A percentile compares a stretch with the other conserved stretches of the same genome.
Evolutionary conservation across 1,140 invertebrate species (phyloP).

Genomic region (Drosophila lacteicornis): DNA sequence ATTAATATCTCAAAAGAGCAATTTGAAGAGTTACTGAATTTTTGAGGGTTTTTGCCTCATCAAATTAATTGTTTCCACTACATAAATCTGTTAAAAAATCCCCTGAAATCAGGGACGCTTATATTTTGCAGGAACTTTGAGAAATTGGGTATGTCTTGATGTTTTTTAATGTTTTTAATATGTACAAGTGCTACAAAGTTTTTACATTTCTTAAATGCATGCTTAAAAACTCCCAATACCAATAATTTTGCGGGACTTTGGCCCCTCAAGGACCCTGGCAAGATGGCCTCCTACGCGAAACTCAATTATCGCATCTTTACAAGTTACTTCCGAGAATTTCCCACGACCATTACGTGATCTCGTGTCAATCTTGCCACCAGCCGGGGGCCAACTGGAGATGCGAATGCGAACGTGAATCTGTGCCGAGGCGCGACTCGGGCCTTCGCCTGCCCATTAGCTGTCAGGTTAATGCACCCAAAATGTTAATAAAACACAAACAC

Average conservation of each 20-base stretch:
- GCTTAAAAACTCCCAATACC: slow-evolving; percentile 5
- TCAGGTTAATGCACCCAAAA: slow-evolving; percentile 80
- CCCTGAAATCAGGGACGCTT: too few relatives aligned
- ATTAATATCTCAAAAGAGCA: too few relatives aligned
- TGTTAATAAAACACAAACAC: slow-evolving; percentile 73
- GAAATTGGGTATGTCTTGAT: neutral
- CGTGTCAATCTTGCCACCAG: slow-evolving; percentile 34
- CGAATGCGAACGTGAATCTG: slow-evolving; percentile 33
- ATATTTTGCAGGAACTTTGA: too few relatives aligned
- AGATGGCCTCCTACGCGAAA: slow-evolving; percentile 26
- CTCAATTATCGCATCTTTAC: slow-evolving; percentile 47
- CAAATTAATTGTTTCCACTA: too few relatives aligned
- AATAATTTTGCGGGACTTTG: slow-evolving; percentile 21
- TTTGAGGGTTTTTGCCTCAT: too few relatives aligned
- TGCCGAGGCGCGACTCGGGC: slow-evolving; percentile 22
- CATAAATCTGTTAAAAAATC: too few relatives aligned
- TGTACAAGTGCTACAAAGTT: neutral
- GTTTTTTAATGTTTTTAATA: neutral
- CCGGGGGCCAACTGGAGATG: slow-evolving; percentile 24
- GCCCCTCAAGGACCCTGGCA: slow-evolving; percentile 9
- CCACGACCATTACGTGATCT: slow-evolving; percentile 46
- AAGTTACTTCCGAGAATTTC: slow-evolving; percentile 46
- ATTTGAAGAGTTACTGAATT: too few relatives aligned
- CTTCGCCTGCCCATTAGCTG: slow-evolving; percentile 54
- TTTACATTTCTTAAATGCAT: neutral